phyloP scores from a whole-genome alignment of 2,888 invertebrate species.

The Tortrix viridana region DNA sequence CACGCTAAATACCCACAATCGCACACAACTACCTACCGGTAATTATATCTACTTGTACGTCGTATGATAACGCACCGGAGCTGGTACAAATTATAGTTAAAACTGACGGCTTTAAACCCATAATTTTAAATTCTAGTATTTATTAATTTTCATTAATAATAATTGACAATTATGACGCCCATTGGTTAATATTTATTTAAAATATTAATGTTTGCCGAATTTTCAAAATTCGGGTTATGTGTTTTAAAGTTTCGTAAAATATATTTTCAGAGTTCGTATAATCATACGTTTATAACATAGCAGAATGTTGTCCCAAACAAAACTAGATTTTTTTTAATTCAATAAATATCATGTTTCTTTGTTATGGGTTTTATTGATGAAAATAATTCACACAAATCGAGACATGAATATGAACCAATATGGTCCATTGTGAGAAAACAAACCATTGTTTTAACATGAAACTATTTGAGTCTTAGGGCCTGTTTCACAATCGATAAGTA shows the following conservation, averaged over 20 bases:
- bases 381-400: too few species aligned
- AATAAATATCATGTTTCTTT: too few species aligned
- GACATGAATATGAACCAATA: too few species aligned
- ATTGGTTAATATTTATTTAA: not conserved
- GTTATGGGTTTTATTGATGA: too few species aligned
- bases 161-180: slow-evolving; percentile 9
- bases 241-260: not conserved
- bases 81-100: slow-evolving; percentile 17
- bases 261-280: too few species aligned
- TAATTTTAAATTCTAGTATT: too few species aligned
- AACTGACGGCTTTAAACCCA: not conserved
- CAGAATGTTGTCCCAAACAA: too few species aligned
- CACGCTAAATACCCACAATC: slow-evolving; percentile 16
- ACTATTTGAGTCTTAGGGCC: not conserved
- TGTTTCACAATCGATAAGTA: too few species aligned
- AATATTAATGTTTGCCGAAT: not conserved
- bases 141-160: not conserved
- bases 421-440: too few species aligned
- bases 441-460: too few species aligned
- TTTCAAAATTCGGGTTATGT: not conserved
- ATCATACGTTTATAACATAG: too few species aligned
- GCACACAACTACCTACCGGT: slow-evolving; percentile 6
- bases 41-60: slow-evolving; percentile 23
- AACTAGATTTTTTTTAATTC: too few species aligned
- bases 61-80: slow-evolving; percentile 13